Base-by-base conservation (phyloP, 1,140 invertebrate species). In the Zaprionus inermis region DNA sequence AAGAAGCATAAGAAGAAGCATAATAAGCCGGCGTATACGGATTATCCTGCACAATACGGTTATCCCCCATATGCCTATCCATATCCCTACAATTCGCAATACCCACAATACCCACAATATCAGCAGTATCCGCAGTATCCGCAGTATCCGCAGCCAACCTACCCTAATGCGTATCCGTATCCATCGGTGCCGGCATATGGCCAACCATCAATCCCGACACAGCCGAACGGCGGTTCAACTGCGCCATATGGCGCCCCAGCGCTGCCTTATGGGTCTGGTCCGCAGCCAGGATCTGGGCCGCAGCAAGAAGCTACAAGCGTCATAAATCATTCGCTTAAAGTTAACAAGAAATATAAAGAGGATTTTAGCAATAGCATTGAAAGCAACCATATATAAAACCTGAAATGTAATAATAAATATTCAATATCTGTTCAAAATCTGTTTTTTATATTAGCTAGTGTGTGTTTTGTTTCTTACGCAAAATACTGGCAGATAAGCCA, bases 301-400 rank as follows among this genome's bases (percentile, higher is more conserved):
- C 68, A 55, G 12, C 73, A 22, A 5, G 61, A 38, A 12, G 63
- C 69, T 51, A 71, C 81, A 12, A 86, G 82, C 28, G 71, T 81
- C 9, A 86, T 85, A 1, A 85, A 78, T 30, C 81, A 85, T 49
- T 86, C 82, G 6, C 81, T 85, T 11, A 81, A 85, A 59, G 81
- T 85, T 7, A 79, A 86, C 38, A 85, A 85, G 36, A 71, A 85
- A 18, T 86, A 85, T 61, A 72, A 86, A 9, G 81, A 85, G 38
- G 75, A 85, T 34, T 68, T 55, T 38, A 60, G 57, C 14, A 67
- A 72, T 18, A 41, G 59, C 16, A 41, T 36, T 16, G 38, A 70
- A 38, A 28, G 49, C 7, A 46, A 34, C 24, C 16, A 18, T 9
- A 36, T 59, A 18, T 73, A 46, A 72, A 56, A 34, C 24, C 10